Base-by-base conservation (phyloP, 2,888 invertebrate genomes). In the Lithophane socia region DNA sequence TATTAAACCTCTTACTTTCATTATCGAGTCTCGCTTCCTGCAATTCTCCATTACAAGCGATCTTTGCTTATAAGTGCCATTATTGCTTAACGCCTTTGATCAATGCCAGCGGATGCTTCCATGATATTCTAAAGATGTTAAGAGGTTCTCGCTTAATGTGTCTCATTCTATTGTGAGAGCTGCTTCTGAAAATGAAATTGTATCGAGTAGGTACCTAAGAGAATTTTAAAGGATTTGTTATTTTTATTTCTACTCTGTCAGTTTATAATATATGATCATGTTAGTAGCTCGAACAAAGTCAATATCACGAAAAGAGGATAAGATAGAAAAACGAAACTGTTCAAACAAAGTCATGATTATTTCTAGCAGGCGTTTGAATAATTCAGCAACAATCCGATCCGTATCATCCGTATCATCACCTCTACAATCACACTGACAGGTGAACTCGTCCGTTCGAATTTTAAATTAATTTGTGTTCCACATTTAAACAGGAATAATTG, bases 381-480 rank as follows among this genome's bases (percentile, higher is more conserved):
- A 54, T 68, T 58, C 21, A 47, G 13, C 56, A 54, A 66, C 77
- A 66, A 54, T 37, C 54, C n/a, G n/a, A 44, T 47, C 13, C 24
- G 60, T 75, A 49, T 61, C 69, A 58, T 76, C n/a, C n/a, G n/a
- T n/a, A n/a, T n/a, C n/a, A n/a, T n/a, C n/a, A n/a, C n/a, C n/a
- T 72, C 16, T 42, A 72, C 42, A 66, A 16, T 42, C n/a, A 52
- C 82, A 54, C 37, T 70, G 66, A 71, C 82, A 78, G 72, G 16
- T n/a, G 72, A 63, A 37, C 18, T 63, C 54, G 37, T 49, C 63
- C 21, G 80, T 88, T 88, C 77, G 74, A 84, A 90, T 90, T 89
- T 90, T 92, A 91, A 93, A 92, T 91, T 86, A 88, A 92, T 91
- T 81, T 90, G 89, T 88, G 90, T 89, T n/a, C n/a, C n/a, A n/a